Evolutionary conservation across 2,113 vertebrate species (phyloP).

Genomic region (Grallaria varia): DNA sequence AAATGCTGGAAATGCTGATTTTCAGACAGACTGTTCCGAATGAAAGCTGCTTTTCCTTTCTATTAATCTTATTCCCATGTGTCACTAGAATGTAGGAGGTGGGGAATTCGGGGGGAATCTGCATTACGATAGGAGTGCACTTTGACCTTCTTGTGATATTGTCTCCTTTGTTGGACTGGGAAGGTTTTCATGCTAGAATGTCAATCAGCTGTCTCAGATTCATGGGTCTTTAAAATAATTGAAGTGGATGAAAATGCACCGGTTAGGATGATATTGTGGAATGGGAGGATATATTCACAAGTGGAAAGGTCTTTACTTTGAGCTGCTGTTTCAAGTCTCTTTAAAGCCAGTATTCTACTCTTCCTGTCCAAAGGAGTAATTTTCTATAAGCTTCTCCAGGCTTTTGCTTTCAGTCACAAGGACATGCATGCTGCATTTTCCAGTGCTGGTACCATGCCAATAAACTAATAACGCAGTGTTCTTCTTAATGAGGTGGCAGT

Average conservation of each 20-base stretch:
- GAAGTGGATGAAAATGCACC: background rate
- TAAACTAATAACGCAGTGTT: slow-evolving; percentile 59
- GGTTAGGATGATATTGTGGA: background rate
- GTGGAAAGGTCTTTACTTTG: background rate
- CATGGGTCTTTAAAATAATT: background rate
- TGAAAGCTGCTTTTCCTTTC: slow-evolving; percentile 46
- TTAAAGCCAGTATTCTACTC: background rate
- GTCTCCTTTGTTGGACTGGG: background rate
- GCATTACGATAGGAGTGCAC: background rate
- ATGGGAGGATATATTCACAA: background rate
- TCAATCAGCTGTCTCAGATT: slow-evolving; percentile 25
- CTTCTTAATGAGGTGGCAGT: slow-evolving; percentile 69
- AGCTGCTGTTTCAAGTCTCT: background rate
- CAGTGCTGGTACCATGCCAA: slow-evolving; percentile 36
- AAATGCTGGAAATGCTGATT: slow-evolving; percentile 55
- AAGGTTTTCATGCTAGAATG: background rate
- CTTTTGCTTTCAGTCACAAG: slow-evolving; percentile 30
- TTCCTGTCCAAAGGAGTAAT: slow-evolving; percentile 31
- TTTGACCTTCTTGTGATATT: slow-evolving; percentile 33
- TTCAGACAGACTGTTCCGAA: slow-evolving; percentile 45
- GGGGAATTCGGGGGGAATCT: background rate
- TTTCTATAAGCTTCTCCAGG: slow-evolving; percentile 35
- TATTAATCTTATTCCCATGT: slow-evolving; percentile 42
- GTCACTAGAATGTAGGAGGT: slow-evolving; percentile 34
- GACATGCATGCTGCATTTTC: slow-evolving; percentile 33